Conservation (phyloP, 2,888 invertebrate species). For the Brachypterus glaber region DNA sequence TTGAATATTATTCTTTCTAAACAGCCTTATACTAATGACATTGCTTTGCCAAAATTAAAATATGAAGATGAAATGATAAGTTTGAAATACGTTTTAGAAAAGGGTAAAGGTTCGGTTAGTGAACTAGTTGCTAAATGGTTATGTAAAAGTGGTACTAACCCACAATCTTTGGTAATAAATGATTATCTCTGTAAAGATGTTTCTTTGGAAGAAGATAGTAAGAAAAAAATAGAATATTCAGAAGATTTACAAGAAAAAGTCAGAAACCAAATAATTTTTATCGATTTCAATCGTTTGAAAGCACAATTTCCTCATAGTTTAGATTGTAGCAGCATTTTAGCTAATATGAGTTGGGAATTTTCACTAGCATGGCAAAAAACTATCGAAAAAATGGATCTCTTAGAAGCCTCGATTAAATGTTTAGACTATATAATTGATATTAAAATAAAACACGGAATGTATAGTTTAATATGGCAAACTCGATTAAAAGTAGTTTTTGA, state of each 20-base stretch:
- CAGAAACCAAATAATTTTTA: conserved; percentile 41
- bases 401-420: conserved; percentile 64
- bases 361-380: conserved; percentile 79
- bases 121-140: conserved; percentile 85
- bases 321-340: conserved; percentile 64
- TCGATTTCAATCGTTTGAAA: conserved; percentile 54
- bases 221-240: no score
- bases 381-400: conserved; percentile 51
- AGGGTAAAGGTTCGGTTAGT: conserved; percentile 72
- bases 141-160: conserved; percentile 60
- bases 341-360: conserved; percentile 89
- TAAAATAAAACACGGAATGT: conserved; percentile 68
- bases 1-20: conserved; percentile 60
- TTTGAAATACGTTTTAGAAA: conserved; percentile 54
- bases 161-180: conserved; percentile 50
- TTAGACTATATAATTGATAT: conserved; percentile 56
- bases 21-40: conserved; percentile 36
- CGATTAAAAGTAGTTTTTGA: conserved; percentile 76
- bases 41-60: conserved; percentile 46
- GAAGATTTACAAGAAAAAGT: conserved; percentile 2
- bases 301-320: conserved; percentile 81
- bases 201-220: conserved; percentile 8
- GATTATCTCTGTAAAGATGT: conserved; percentile 33
- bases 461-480: conserved; percentile 80
- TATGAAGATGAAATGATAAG: conserved; percentile 52